Evolutionary conservation across 1,140 invertebrate genomes (phyloP), one percentile per base, ranked within the genome.

Genomic region (Apis florea): DNA sequence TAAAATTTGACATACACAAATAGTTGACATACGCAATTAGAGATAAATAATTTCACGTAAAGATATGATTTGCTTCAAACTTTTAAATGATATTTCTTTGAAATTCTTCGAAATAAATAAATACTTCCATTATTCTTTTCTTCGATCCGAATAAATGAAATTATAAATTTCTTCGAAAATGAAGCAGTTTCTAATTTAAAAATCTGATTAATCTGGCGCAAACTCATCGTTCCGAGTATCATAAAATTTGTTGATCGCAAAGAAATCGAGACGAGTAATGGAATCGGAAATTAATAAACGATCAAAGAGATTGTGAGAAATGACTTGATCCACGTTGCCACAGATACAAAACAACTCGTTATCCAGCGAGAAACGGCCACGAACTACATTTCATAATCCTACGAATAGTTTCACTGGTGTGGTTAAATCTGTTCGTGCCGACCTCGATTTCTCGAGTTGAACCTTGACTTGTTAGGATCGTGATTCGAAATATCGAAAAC

Each of bases 361-460:
- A 54, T 76, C 61, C 69, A 47, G 24, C 76, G 69, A 66, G 59
- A 63, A 58, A 78, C 59, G 49, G 77, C 21, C 75, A 72, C 47
- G 19, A 31, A 66, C 71, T 66, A 70, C 53, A 77, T 82, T 82
- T 88, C 68, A 78, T 75, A 82, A 83, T 78, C 75, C 79, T 87
- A 85, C 79, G 82, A 88, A 88, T 83, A 87, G 83, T 80, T 69
- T 63, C 66, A 58, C 58, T 53, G 59, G 56, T 63, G 40, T 74
- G 26, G 79, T 73, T 88, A 85, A 87, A 84, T 88, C 66, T 54
- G 63, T 51, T 59, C n/a, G 26, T 26, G 72, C 5, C 61, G 79
- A 73, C 85, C 86, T 24, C 83, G 61, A 83, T 87, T 88, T 87
- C 63, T 63, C 79, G 64, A 31, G 54, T 21, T 56, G 61, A 87